Base-by-base conservation (phyloP, 2,888 invertebrate species). In the Orthosia gothica region DNA sequence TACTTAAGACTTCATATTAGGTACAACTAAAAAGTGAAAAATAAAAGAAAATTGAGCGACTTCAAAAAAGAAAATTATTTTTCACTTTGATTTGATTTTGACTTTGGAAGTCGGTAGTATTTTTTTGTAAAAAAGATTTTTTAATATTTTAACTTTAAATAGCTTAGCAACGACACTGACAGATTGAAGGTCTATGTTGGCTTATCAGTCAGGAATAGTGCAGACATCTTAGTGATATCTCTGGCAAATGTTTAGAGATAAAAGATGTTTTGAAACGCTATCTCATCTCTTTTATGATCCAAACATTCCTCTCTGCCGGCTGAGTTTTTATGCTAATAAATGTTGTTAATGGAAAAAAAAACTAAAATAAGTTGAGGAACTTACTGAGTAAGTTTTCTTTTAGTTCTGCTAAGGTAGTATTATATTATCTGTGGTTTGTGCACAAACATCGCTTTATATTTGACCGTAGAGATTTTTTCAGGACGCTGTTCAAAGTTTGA, bases 401-500 rank as follows among this genome's bases (percentile, higher is more conserved):
- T 97, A 82, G 96, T 92, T 91, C n/a, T n/a, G n/a, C n/a, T n/a
- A n/a, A n/a, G n/a, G n/a, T n/a, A n/a, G n/a, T n/a, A n/a, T n/a
- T n/a, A n/a, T n/a, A n/a, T n/a, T n/a, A n/a, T n/a, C n/a, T n/a
- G n/a, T 97, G 97, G 94, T 97, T 97, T 82, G 97, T 96, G 85
- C 97, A 96, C 84, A 97, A 86, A 93, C 97, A 97, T 94, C 97
- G 97, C 76, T 97, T 93, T 87, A 96, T 92, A 92, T 97, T 97
- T 81, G 93, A 93, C 89, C 97, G 95, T 82, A 97, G 91, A 88
- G 97, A 95, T 95, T 97, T 97, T 93, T 97, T 97, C 63, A 98
- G 92, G 89, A 97, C 94, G 91, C 97, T 97, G 89, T 97, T 97
- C 87, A 98, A 92, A 88, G 97, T 93, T 93, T 97, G 97, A 93